Conservation (phyloP, 2,113 vertebrate genomes). For the Channa maculata region DNA sequence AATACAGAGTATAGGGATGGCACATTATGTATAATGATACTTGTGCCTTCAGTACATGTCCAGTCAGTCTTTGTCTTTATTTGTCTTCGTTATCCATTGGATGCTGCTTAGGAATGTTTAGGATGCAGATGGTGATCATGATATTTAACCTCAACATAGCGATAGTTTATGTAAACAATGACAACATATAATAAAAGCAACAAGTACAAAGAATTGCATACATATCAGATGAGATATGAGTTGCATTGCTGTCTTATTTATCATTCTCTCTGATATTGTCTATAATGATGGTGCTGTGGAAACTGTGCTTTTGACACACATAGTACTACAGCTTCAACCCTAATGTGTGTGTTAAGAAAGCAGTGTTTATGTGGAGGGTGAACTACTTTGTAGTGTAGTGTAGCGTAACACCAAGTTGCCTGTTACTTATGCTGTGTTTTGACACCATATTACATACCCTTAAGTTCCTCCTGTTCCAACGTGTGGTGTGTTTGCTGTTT, state of each 20-base stretch:
- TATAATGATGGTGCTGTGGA: background rate
- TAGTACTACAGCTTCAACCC: conserved; percentile 2
- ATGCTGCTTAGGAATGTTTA: background rate
- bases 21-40: background rate
- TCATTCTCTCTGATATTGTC: background rate
- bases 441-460: conserved; percentile 22
- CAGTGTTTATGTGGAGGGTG: background rate
- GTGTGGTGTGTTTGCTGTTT: conserved; percentile 48
- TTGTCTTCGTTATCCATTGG: background rate
- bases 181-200: too few relatives aligned
- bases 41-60: background rate
- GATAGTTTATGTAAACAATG: background rate
- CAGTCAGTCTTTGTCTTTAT: background rate
- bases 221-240: too few relatives aligned
- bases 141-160: background rate
- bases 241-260: too few relatives aligned
- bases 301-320: background rate
- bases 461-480: conserved; percentile 43
- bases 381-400: background rate
- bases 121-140: too few relatives aligned
- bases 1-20: background rate
- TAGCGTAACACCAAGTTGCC: conserved; percentile 12
- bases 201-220: too few relatives aligned
- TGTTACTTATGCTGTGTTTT: conserved; percentile 26
- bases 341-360: background rate